phyloP scores from a whole-genome alignment of 2,888 invertebrate species.

The Drosophila colorata region DNA sequence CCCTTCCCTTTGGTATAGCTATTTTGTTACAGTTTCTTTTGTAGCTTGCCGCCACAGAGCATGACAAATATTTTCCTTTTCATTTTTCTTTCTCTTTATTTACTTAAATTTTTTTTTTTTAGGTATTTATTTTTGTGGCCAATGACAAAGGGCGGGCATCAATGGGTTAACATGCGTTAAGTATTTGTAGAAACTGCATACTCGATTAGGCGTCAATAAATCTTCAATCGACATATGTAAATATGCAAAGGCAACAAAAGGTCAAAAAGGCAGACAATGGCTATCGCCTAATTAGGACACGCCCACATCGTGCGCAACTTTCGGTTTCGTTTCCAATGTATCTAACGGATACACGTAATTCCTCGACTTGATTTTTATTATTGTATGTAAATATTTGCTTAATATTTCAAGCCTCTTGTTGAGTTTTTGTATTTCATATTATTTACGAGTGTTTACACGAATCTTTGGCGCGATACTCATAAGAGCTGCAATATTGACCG shows the following conservation, averaged over 20 bases:
- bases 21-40: slow-evolving; percentile 27
- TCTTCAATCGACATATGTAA: slow-evolving; percentile 34
- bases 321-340: slow-evolving; percentile 20
- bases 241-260: slow-evolving; percentile 36
- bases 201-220: slow-evolving; percentile 48
- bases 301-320: slow-evolving; percentile 59
- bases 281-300: slow-evolving; percentile 54
- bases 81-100: not conserved
- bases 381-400: slow-evolving; percentile 60
- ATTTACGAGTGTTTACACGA: slow-evolving; percentile 38
- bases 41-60: slow-evolving; percentile 34
- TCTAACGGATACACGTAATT: slow-evolving; percentile 27
- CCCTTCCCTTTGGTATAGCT: not conserved
- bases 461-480: slow-evolving; percentile 14
- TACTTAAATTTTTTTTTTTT: slow-evolving; percentile 14
- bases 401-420: slow-evolving; percentile 32
- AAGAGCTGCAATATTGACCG: slow-evolving; percentile 38
- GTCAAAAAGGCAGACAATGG: slow-evolving; percentile 39
- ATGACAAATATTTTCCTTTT: slow-evolving; percentile 40
- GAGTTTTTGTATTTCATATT: slow-evolving; percentile 1
- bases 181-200: slow-evolving; percentile 36
- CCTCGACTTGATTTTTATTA: slow-evolving; percentile 45
- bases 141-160: slow-evolving; percentile 16
- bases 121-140: not conserved
- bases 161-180: slow-evolving; percentile 30